Conservation (phyloP, 2,797 vertebrate species). For the Acanthurus lineatus region DNA sequence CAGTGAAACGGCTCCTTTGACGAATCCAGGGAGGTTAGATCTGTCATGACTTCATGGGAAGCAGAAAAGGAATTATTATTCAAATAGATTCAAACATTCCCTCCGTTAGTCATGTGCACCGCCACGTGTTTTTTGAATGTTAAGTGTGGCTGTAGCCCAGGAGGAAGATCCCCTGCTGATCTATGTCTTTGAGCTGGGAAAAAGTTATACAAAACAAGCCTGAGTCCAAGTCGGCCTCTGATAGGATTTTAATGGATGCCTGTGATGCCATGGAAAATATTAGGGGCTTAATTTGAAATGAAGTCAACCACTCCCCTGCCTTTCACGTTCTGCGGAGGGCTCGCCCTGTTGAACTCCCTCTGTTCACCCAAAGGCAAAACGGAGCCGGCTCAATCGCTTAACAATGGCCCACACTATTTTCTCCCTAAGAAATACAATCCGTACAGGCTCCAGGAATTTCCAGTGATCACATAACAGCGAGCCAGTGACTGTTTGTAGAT, state of each 20-base stretch:
- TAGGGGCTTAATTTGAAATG: constrained; percentile 79
- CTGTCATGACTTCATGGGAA: constrained; percentile 84
- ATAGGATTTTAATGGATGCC: constrained; percentile 81
- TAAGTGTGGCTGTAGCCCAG: constrained; percentile 59
- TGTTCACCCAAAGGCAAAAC: constrained; percentile 70
- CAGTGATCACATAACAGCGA: constrained; percentile 69
- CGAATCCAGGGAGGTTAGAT: constrained; percentile 66
- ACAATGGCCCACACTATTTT: constrained; percentile 73
- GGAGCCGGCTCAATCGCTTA: constrained; percentile 68
- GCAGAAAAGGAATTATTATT: constrained; percentile 67
- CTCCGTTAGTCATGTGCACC: constrained; percentile 68
- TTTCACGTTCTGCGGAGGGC: constrained; percentile 34
- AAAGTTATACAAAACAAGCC: constrained; percentile 70
- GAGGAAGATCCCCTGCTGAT: constrained; percentile 73
- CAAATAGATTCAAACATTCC: constrained; percentile 68
- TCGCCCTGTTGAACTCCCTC: constrained; percentile 61
- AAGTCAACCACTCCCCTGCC: constrained; percentile 76
- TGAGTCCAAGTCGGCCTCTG: constrained; percentile 65
- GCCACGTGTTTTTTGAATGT: constrained; percentile 68
- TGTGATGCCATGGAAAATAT: constrained; percentile 83
- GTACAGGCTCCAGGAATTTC: constrained; percentile 68
- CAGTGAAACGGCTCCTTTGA: constrained; percentile 61
- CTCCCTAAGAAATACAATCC: constrained; percentile 73
- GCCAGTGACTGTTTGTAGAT: constrained; percentile 81
- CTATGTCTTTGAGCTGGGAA: constrained; percentile 68